Evolutionary conservation across 1,140 invertebrate genomes (phyloP).

Genomic region (Rhagoletis pomonella): DNA sequence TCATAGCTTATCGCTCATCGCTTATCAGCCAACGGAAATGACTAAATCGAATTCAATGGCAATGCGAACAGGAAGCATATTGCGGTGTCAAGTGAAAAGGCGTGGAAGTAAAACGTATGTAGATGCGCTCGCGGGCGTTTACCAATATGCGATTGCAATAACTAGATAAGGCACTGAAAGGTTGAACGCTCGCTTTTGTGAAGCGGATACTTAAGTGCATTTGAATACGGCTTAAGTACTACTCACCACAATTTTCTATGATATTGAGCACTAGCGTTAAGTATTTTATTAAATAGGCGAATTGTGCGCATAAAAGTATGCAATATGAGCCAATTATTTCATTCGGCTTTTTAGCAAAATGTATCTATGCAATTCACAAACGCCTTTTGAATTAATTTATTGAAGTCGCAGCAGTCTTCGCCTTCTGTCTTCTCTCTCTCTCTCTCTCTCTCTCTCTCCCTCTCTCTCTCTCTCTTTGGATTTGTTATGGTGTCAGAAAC

Average conservation of each 20-base stretch:
- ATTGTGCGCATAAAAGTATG: neutral
- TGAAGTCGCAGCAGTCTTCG: too few species aligned
- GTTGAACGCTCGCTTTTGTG: neutral
- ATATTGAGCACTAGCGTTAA: neutral
- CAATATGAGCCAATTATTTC: neutral
- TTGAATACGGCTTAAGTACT: neutral
- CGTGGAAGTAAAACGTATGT: neutral
- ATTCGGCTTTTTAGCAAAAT: too few species aligned
- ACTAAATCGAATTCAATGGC: constrained; percentile 27
- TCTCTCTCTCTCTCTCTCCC: too few species aligned
- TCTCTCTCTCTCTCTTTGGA: too few species aligned
- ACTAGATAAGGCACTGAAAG: neutral
- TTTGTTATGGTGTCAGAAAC: too few species aligned
- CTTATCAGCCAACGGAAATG: constrained; percentile 31
- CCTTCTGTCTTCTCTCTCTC: too few species aligned
- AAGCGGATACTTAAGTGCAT: neutral
- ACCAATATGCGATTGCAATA: neutral
- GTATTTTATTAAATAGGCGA: too few species aligned
- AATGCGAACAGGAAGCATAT: constrained; percentile 16
- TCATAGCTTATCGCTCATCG: constrained; percentile 33
- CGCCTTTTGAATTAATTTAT: too few species aligned
- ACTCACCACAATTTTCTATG: neutral
- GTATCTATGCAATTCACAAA: too few species aligned
- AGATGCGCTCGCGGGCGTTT: neutral
- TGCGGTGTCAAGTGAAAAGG: neutral